These are phyloP conservation scores for Agrilus biguttatus DNA, from an alignment of 2,888 invertebrate genomes.

Conservation along the genomic window DNA sequence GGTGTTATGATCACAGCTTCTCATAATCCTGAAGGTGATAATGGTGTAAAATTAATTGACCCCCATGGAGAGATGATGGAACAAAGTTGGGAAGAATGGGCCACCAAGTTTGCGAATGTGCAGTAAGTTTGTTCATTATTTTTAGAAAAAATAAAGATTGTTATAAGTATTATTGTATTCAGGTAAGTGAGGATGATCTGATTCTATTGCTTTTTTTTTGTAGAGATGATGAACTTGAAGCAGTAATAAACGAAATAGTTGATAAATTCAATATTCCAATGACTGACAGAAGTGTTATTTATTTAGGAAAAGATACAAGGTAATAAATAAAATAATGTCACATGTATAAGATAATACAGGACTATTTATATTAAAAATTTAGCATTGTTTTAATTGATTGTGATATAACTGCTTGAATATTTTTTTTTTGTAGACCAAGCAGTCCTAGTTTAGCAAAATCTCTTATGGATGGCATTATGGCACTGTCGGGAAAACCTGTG, in stretches of 20 bases:
- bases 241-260: constrained; percentile 54
- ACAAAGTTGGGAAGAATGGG: constrained; percentile 78
- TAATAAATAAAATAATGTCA: constrained; percentile 18
- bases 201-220: constrained; percentile 11
- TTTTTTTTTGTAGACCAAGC: constrained; percentile 47
- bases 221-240: constrained; percentile 58
- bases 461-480: constrained; percentile 66
- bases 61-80: constrained; percentile 95
- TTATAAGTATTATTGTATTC: too few relatives aligned
- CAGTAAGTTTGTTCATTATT: constrained; percentile 32
- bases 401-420: background rate
- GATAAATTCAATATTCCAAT: constrained; percentile 59
- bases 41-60: constrained; percentile 93
- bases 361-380: too few relatives aligned
- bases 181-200: too few relatives aligned
- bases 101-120: constrained; percentile 77
- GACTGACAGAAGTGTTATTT: constrained; percentile 55
- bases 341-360: too few relatives aligned
- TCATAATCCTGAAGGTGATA: constrained; percentile 92
- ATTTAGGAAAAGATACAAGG: constrained; percentile 78
- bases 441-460: constrained; percentile 65
- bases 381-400: too few relatives aligned
- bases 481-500: constrained; percentile 55
- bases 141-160: too few relatives aligned
- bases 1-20: constrained; percentile 99